phyloP scores from a whole-genome alignment of 1,140 invertebrate species.

The Atopsyche davidsoni region DNA sequence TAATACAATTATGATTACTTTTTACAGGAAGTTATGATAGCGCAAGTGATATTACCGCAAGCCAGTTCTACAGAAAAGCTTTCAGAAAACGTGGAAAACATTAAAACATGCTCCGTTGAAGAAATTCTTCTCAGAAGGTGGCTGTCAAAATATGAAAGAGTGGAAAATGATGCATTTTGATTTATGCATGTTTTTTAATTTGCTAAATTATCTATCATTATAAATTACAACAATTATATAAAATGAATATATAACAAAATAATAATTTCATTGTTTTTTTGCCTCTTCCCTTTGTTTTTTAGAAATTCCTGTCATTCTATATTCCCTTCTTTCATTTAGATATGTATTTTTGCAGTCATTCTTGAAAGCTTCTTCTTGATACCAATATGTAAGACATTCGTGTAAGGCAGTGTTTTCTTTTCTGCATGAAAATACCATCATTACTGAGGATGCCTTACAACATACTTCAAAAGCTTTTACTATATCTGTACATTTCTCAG shows the following conservation, averaged over 20 bases:
- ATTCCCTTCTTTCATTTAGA: slow-evolving; percentile 73
- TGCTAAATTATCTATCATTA: not conserved
- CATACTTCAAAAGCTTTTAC: slow-evolving; percentile 70
- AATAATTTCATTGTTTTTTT: not conserved
- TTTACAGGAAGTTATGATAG: slow-evolving; percentile 44
- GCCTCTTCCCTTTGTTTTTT: slow-evolving; percentile 47
- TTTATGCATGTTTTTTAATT: not conserved
- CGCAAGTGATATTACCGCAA: slow-evolving; percentile 34
- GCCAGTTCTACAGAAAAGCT: slow-evolving; percentile 12
- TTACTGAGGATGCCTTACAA: slow-evolving; percentile 59
- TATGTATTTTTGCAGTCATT: slow-evolving; percentile 71
- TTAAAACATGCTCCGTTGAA: slow-evolving; percentile 36
- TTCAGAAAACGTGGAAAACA: slow-evolving; percentile 34
- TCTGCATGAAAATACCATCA: slow-evolving; percentile 69
- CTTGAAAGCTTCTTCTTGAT: slow-evolving; percentile 66
- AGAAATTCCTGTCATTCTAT: slow-evolving; percentile 68
- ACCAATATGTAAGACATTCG: slow-evolving; percentile 70
- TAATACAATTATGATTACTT: slow-evolving; percentile 16
- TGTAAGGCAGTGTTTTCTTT: slow-evolving; percentile 62
- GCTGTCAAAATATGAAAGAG: slow-evolving; percentile 39
- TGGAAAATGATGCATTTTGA: slow-evolving; percentile 33
- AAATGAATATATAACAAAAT: too few relatives aligned
- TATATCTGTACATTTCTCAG: slow-evolving; percentile 68
- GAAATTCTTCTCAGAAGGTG: slow-evolving; percentile 41
- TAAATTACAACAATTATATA: not conserved